These are phyloP conservation scores for Muscina levida DNA, from an alignment of 2,888 invertebrate genomes.

Conservation along the genomic window DNA sequence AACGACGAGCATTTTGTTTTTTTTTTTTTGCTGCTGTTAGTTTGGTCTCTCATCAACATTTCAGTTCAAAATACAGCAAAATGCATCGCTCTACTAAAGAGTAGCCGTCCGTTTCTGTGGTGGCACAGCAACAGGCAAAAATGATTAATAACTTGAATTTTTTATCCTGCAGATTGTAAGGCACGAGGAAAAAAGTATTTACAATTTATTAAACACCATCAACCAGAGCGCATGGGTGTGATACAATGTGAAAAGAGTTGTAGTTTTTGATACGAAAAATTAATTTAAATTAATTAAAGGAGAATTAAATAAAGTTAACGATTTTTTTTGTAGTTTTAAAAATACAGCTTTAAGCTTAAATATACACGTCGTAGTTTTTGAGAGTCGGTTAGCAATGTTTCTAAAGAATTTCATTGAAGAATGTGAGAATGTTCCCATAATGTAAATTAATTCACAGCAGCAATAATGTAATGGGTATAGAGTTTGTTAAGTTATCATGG, in stretches of 20 bases:
- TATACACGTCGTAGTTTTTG: too few species aligned
- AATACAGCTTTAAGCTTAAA: too few species aligned
- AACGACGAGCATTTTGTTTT: neutral
- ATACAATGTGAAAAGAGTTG: slow-evolving; percentile 1
- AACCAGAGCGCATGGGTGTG: too few species aligned
- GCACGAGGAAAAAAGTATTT: neutral
- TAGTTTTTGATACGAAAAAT: slow-evolving; percentile 20
- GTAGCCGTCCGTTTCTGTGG: neutral
- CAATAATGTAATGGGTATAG: too few species aligned
- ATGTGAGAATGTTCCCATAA: too few species aligned
- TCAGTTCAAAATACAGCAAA: slow-evolving; percentile 32
- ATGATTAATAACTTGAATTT: slow-evolving; percentile 59
- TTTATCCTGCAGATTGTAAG: neutral
- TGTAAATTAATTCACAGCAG: too few species aligned
- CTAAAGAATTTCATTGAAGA: too few species aligned
- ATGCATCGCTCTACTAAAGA: slow-evolving; percentile 29
- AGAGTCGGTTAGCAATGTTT: too few species aligned
- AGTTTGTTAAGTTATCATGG: too few species aligned
- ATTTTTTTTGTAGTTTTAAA: too few species aligned
- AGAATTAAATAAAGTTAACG: too few species aligned
- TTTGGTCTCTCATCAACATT: slow-evolving; percentile 18
- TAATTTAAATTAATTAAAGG: slow-evolving; percentile 22
- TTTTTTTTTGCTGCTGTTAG: slow-evolving; percentile 34
- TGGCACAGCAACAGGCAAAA: slow-evolving; percentile 60
- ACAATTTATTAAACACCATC: neutral